Evolutionary conservation across 2,888 invertebrate species (phyloP).

Genomic region (Nasonovia ribisnigri): DNA sequence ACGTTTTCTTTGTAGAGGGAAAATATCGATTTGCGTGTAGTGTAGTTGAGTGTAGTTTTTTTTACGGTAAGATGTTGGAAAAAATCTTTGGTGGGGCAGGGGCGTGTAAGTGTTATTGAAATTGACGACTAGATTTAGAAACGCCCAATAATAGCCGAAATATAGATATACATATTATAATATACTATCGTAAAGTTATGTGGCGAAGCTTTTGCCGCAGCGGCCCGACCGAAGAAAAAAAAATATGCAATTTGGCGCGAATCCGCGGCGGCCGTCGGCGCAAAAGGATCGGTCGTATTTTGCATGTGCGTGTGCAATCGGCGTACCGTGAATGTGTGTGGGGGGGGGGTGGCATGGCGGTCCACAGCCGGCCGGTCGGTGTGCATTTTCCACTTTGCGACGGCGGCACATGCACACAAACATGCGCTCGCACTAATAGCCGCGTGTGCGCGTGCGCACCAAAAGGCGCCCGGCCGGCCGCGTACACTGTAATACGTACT

Average conservation of each 20-base stretch:
- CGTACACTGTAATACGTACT: too few species aligned
- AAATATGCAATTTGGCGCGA: neutral
- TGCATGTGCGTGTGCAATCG: neutral
- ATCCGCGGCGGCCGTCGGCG: neutral
- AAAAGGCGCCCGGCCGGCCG: slow-evolving; percentile 6
- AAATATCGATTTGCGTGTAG: too few species aligned
- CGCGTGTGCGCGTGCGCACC: neutral
- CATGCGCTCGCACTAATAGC: slow-evolving; percentile 2
- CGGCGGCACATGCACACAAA: neutral
- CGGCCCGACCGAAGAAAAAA: neutral
- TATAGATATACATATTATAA: too few species aligned
- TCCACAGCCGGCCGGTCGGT: neutral
- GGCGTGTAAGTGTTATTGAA: too few species aligned
- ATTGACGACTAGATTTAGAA: too few species aligned
- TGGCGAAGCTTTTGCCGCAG: too few species aligned
- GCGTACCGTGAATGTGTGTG: neutral
- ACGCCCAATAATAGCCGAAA: too few species aligned
- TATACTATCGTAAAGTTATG: too few species aligned
- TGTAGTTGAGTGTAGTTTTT: too few species aligned
- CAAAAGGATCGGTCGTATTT: neutral
- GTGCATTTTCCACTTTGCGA: slow-evolving; percentile 11
- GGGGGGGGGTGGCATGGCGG: neutral
- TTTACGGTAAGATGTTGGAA: too few species aligned
- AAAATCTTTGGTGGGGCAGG: too few species aligned
- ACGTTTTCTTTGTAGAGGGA: too few species aligned